Conservation (phyloP, 2,888 invertebrate genomes). For the Morpho deidamia region DNA sequence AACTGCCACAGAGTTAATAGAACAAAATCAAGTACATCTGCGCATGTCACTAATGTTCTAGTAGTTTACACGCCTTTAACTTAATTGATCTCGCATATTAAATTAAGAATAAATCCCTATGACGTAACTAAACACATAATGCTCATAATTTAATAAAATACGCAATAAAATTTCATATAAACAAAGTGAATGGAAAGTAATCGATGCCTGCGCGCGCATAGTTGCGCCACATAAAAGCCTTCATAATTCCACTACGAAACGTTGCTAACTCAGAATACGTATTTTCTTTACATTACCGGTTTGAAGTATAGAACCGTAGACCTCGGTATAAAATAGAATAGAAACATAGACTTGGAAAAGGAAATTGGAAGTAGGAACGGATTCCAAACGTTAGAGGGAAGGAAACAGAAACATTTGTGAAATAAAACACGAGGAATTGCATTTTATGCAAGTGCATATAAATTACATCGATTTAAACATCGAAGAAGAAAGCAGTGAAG, state of each 20-base stretch:
- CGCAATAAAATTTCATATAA: constrained; percentile 47
- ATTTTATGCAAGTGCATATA: constrained; percentile 24
- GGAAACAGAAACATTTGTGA: constrained; percentile 24
- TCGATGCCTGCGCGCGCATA: constrained; percentile 71
- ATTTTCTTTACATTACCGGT: constrained; percentile 15
- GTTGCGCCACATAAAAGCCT: constrained; percentile 39
- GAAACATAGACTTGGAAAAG: constrained; percentile 13
- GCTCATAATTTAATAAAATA: constrained; percentile 56
- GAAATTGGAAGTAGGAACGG: constrained; percentile 17
- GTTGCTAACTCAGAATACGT: not conserved
- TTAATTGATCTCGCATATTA: not conserved
- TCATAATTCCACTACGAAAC: constrained; percentile 26
- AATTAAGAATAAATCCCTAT: too few species aligned
- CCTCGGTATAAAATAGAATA: constrained; percentile 6
- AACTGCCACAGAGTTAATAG: too few species aligned
- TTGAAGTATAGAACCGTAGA: not conserved
- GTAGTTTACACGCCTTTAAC: constrained; percentile 5
- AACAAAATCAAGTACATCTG: too few species aligned
- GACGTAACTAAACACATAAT: constrained; percentile 35
- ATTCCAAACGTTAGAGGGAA: constrained; percentile 17
- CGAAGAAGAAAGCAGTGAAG: not conserved
- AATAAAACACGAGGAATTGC: constrained; percentile 28
- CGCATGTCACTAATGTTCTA: constrained; percentile 25
- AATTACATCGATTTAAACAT: constrained; percentile 21
- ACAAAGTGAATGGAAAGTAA: constrained; percentile 43